A percentile compares a stretch with the other conserved stretches of the same genome.
Evolutionary conservation across 2,113 vertebrate genomes (phyloP).

Genomic region (Gymnarchus niloticus): DNA sequence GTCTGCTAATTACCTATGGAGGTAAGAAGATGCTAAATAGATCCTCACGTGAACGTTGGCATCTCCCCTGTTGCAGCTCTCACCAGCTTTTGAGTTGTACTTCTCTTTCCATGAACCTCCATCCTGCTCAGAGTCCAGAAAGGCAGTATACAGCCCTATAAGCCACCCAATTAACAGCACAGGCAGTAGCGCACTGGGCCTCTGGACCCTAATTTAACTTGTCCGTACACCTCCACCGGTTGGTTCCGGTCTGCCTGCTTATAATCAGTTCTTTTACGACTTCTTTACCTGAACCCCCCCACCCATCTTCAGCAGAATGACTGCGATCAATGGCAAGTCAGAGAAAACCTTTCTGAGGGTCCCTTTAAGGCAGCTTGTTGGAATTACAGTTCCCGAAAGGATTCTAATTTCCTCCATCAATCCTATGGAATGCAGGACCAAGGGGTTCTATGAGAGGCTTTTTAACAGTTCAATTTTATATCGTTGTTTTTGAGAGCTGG

Average conservation of each 20-base stretch:
- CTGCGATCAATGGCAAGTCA: too few species aligned
- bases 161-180: not conserved
- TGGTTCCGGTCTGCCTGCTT: not conserved
- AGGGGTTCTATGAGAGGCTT: not conserved
- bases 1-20: not conserved
- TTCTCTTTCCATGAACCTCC: conserved; percentile 40
- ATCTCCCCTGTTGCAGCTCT: not conserved
- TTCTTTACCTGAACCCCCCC: not conserved
- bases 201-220: not conserved
- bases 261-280: not conserved
- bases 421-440: not conserved
- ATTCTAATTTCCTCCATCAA: not conserved
- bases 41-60: not conserved
- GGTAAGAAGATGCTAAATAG: too few species aligned
- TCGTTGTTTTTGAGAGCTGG: not conserved
- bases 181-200: not conserved
- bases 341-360: not conserved
- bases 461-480: not conserved
- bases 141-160: conserved; percentile 60
- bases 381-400: not conserved
- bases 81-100: not conserved
- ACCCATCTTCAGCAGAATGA: not conserved
- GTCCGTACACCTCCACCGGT: not conserved
- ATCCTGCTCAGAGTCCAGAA: conserved; percentile 60
- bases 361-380: too few species aligned